Base-by-base conservation (phyloP, 2,113 vertebrate genomes). In the Corythaixoides concolor region DNA sequence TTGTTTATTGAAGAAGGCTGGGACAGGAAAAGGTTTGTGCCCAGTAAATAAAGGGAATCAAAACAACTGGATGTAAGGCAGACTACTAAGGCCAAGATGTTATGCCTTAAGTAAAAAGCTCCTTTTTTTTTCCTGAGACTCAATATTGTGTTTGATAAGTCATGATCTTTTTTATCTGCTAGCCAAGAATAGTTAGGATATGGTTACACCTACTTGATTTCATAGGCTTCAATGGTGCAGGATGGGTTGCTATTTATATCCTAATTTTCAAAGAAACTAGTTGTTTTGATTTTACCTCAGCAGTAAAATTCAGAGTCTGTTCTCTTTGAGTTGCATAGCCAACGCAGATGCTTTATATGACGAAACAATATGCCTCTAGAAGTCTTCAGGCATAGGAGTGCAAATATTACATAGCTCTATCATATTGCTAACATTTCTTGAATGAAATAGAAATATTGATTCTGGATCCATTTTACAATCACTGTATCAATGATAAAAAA, bases 151-250 rank as follows among this genome's bases (percentile, higher is more conserved):
- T 70, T 84, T 53, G 19, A 90, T 92, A 86, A 76, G 28, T 27
- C 9, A 27, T 47, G 4, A 9, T 41, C 6, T 62, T 62, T 90
- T 72, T 62, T 15, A 43, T 63, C 24, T 11, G 3, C 22, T 28
- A 53, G 6, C 30, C 33, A 85, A 73, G 17, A 43, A 14, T 18
- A 45, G 13, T 43, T 49, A 63, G 32, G 20, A 21, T 73, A 47
- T 37, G 33, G 23, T 49, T 39, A 43, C 32, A 4, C 8, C 70
- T 75, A 53, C 11, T 56, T 55, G 28, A 69, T 26, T 84, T 89
- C 35, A 39, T 18, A 68, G 1, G 3, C 11, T 33, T 15, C 37
- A 60, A 1, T 39, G 24, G 4, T 69, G 7, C 0, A 0, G 19
- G 35, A 33, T 37, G 5, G 27, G 30, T 63, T 63, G 18, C 2